phyloP scores from a whole-genome alignment of 1,140 invertebrate genomes.

The Scaptomyza montana region DNA sequence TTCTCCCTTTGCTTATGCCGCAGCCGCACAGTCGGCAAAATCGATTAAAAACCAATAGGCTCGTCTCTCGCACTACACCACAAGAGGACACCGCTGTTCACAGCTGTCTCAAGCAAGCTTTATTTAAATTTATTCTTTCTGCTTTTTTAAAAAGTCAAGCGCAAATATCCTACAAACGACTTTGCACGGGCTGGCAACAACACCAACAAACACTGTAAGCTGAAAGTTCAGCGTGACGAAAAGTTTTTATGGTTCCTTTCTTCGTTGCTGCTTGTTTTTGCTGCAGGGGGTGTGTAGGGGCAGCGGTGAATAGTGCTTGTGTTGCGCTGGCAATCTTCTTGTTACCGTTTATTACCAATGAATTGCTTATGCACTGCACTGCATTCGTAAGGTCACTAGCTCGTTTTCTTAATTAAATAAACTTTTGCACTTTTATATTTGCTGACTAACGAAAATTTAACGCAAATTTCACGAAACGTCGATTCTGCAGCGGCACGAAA shows the following conservation, averaged over 20 bases:
- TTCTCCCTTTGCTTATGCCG: constrained; percentile 51
- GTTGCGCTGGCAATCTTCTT: constrained; percentile 41
- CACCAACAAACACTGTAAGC: constrained; percentile 32
- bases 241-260: constrained; percentile 49
- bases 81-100: constrained; percentile 19
- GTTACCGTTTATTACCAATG: constrained; percentile 12
- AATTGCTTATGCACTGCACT: constrained; percentile 35
- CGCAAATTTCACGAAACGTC: constrained; percentile 47
- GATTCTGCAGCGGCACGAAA: constrained; percentile 64
- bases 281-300: neutral
- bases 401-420: constrained; percentile 43
- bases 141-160: constrained; percentile 11
- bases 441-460: constrained; percentile 36
- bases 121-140: constrained; percentile 24
- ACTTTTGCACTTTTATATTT: constrained; percentile 37
- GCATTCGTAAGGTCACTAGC: constrained; percentile 19
- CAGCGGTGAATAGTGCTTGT: constrained; percentile 18
- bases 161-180: constrained; percentile 51
- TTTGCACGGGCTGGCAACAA: constrained; percentile 2
- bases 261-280: constrained; percentile 18
- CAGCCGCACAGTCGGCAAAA: constrained; percentile 66
- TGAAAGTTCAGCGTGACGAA: constrained; percentile 70
- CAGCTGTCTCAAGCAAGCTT: constrained; percentile 14
- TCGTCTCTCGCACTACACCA: constrained; percentile 18
- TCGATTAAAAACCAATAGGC: constrained; percentile 72